phyloP scores from a whole-genome alignment of 2,797 vertebrate species.

The Balearica regulorum region DNA sequence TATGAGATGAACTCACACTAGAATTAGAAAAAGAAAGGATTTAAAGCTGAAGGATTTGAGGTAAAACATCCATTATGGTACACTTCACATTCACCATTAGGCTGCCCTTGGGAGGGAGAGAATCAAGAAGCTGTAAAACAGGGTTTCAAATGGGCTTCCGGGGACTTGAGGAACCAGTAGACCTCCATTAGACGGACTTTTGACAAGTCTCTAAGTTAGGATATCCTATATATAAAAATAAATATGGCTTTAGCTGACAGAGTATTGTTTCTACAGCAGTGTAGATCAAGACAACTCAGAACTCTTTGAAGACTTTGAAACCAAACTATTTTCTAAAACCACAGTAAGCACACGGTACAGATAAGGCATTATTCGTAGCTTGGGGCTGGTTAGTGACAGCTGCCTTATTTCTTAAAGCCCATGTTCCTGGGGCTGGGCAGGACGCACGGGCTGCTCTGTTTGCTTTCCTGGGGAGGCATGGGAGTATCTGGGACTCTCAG shows the following conservation, averaged over 20 bases:
- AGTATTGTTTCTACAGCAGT: background rate
- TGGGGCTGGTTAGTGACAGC: background rate
- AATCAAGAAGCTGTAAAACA: slow-evolving; percentile 2
- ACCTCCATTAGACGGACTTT: background rate
- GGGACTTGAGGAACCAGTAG: background rate
- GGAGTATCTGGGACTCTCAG: background rate
- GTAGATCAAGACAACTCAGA: background rate
- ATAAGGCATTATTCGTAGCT: background rate
- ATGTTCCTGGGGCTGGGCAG: background rate
- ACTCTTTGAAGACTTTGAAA: background rate
- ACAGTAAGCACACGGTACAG: background rate
- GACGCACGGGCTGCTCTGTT: rapidly evolving
- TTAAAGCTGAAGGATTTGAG: slow-evolving; percentile 42
- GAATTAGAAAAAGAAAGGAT: slow-evolving; percentile 47
- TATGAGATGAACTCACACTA: slow-evolving; percentile 2
- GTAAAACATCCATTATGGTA: slow-evolving; percentile 12
- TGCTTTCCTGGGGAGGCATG: background rate
- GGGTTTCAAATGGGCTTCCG: background rate
- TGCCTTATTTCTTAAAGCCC: background rate
- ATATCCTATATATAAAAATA: background rate
- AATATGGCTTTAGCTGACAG: background rate
- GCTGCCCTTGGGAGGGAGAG: background rate
- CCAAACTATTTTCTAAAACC: background rate
- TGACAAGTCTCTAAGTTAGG: background rate
- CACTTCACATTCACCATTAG: slow-evolving; percentile 22